A percentile compares a stretch with the other conserved stretches of the same genome.
phyloP scores from a whole-genome alignment of 2,888 invertebrate species.

The Erebia epiphron region DNA sequence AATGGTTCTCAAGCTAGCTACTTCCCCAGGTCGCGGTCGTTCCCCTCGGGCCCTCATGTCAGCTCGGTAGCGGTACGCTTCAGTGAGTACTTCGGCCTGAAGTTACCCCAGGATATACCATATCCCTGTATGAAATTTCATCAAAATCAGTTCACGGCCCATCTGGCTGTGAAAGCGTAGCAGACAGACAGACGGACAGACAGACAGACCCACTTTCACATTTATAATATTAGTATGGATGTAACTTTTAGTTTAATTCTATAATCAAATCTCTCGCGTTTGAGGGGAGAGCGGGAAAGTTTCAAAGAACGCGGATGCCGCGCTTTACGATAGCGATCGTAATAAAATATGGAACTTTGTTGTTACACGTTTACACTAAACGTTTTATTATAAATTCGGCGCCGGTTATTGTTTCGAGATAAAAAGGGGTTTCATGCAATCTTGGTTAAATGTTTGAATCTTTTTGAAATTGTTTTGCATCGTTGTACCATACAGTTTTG shows the following conservation, averaged over 20 bases:
- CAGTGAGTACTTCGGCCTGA: too few relatives aligned
- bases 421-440: slow-evolving; percentile 35
- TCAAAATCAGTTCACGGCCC: too few relatives aligned
- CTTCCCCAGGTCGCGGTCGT: too few relatives aligned
- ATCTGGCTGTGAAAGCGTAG: too few relatives aligned
- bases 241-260: slow-evolving; percentile 67
- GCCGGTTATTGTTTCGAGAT: slow-evolving; percentile 58
- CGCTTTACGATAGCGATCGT: slow-evolving; percentile 80
- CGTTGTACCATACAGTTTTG: background rate
- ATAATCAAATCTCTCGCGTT: slow-evolving; percentile 73
- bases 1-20: too few relatives aligned
- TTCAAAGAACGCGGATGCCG: slow-evolving; percentile 69
- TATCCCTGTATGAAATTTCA: too few relatives aligned
- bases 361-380: slow-evolving; percentile 74
- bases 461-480: background rate
- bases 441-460: slow-evolving; percentile 2
- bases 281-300: slow-evolving; percentile 58
- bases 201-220: too few relatives aligned
- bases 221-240: background rate
- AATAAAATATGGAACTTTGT: slow-evolving; percentile 82
- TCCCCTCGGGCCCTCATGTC: too few relatives aligned
- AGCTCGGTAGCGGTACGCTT: too few relatives aligned
- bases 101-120: too few relatives aligned
- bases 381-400: slow-evolving; percentile 77
- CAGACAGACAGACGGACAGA: too few relatives aligned